These are phyloP conservation scores for Tiliacea aurago DNA, from an alignment of 2,888 invertebrate species.

Conservation along the genomic window DNA sequence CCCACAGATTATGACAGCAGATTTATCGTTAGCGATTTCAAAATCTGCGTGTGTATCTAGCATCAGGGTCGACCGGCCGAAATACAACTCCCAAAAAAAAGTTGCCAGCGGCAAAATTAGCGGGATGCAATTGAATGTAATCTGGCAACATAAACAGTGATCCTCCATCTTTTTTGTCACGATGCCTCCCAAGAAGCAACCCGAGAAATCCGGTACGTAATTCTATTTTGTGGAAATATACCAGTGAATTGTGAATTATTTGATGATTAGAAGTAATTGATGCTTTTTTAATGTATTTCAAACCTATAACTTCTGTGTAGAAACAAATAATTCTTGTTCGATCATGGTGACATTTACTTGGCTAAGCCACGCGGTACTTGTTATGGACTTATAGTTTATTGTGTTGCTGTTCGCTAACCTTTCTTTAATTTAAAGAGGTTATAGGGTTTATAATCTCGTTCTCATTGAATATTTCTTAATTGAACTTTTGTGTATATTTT, in stretches of 20 bases:
- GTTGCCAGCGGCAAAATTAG: constrained; percentile 42
- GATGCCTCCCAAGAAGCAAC: constrained; percentile 97
- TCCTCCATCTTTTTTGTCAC: constrained; percentile 89
- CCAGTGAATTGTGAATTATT: constrained; percentile 50
- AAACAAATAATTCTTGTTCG: not conserved
- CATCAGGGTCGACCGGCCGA: not conserved
- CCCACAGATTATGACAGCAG: no score
- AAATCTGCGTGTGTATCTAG: not conserved
- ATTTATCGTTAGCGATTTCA: not conserved
- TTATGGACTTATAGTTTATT: constrained; percentile 54
- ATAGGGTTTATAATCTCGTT: not conserved
- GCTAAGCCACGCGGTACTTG: constrained; percentile 80
- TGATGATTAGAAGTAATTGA: constrained; percentile 2
- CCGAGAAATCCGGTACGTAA: constrained; percentile 95
- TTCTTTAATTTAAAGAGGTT: not conserved
- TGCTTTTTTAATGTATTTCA: constrained; percentile 18
- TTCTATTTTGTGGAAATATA: constrained; percentile 66
- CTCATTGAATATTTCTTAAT: not conserved
- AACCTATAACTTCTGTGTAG: constrained; percentile 2
- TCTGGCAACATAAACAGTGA: constrained; percentile 59
- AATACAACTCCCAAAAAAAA: not conserved
- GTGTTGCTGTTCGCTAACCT: constrained; percentile 4
- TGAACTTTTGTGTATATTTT: not conserved
- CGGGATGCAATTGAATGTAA: constrained; percentile 11
- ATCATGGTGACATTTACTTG: constrained; percentile 57